Conservation (phyloP, 2,113 vertebrate genomes). For the Xiphophorus couchianus region DNA sequence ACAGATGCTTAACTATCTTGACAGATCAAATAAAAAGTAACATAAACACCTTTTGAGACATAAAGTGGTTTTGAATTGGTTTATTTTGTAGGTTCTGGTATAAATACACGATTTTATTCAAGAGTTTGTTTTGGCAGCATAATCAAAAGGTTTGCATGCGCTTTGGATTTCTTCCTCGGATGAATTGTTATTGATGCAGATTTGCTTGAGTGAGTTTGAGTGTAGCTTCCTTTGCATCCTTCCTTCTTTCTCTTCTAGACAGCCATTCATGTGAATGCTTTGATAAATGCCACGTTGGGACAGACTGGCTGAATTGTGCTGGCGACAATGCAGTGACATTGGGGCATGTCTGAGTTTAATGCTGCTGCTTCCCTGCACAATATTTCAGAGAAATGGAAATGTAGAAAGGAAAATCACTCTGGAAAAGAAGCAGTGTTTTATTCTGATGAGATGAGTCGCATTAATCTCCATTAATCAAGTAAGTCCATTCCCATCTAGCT, state of each 20-base stretch:
- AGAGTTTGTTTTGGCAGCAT: constrained; percentile 14
- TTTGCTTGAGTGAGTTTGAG: constrained; percentile 47
- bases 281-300: constrained; percentile 6
- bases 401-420: not conserved
- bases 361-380: constrained; percentile 10
- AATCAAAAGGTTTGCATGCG: constrained; percentile 13
- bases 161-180: constrained; percentile 39
- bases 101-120: not conserved
- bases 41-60: too few species aligned
- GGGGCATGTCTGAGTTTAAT: not conserved
- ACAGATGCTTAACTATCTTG: not conserved
- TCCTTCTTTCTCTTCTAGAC: not conserved
- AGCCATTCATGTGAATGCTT: constrained; percentile 22
- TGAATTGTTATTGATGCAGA: constrained; percentile 58
- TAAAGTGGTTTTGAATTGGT: too few species aligned
- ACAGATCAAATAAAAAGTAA: too few species aligned
- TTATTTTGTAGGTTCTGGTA: too few species aligned
- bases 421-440: constrained; percentile 12
- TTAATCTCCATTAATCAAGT: not conserved
- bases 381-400: constrained; percentile 6
- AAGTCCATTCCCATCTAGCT: not conserved
- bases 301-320: not conserved
- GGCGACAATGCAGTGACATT: not conserved
- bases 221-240: constrained; percentile 34
- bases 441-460: constrained; percentile 28